phyloP scores from a whole-genome alignment of 2,797 vertebrate genomes.

The Onychomys arenicola region DNA sequence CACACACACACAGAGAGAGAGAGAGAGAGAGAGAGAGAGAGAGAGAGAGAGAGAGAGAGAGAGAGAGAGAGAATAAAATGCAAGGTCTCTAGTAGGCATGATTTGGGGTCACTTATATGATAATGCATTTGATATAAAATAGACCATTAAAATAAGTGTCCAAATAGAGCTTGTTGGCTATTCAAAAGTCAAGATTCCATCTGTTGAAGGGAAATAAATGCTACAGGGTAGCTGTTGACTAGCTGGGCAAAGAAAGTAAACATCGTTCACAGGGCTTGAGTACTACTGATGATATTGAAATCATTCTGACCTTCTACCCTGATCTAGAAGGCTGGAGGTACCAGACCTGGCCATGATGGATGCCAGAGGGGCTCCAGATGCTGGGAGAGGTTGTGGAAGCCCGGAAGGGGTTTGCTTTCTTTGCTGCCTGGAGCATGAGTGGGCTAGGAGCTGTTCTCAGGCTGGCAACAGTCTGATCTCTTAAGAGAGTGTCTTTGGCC shows the following conservation, averaged over 20 bases:
- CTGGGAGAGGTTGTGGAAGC: fast-evolving
- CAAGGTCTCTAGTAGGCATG: background rate
- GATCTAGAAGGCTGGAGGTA: background rate
- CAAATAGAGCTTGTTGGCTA: background rate
- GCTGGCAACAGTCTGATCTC: background rate
- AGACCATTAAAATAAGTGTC: background rate
- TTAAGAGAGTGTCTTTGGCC: background rate
- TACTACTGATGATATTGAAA: background rate
- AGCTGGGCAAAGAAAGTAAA: background rate
- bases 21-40: no score
- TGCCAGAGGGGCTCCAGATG: background rate
- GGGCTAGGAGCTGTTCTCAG: background rate
- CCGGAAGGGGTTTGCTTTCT: background rate
- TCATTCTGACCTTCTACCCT: background rate
- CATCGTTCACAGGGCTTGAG: fast-evolving
- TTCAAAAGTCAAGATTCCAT: background rate
- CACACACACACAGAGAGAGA: background rate
- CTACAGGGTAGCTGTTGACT: background rate
- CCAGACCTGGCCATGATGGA: background rate
- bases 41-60: no score
- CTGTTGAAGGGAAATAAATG: slow-evolving; percentile 31
- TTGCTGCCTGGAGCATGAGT: background rate
- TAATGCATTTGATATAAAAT: background rate
- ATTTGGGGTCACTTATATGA: background rate
- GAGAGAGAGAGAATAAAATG: no score